These are phyloP conservation scores for Echiichthys vipera DNA, from an alignment of 2,797 vertebrate species.

Conservation along the genomic window DNA sequence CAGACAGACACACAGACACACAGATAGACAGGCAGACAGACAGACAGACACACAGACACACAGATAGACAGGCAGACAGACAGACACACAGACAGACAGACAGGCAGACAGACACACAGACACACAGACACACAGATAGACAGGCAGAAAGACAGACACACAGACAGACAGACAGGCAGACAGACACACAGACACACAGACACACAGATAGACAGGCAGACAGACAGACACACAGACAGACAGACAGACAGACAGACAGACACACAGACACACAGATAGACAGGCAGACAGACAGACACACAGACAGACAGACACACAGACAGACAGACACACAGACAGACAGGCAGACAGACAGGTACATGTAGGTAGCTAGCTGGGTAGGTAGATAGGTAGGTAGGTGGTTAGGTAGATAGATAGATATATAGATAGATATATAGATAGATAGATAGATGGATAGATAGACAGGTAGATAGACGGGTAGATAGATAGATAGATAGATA, in stretches of 20 bases:
- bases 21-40: background rate
- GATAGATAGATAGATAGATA: background rate
- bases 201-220: background rate
- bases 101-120: background rate
- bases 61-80: background rate
- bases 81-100: background rate
- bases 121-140: background rate
- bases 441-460: too few relatives aligned
- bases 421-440: too few relatives aligned
- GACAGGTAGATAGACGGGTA: too few relatives aligned
- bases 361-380: too few relatives aligned
- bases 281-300: background rate
- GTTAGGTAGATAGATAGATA: background rate
- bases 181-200: too few relatives aligned
- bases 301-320: background rate
- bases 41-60: background rate
- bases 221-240: slow-evolving; percentile 1
- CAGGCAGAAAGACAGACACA: background rate
- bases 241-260: background rate
- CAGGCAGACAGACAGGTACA: too few relatives aligned
- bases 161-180: background rate
- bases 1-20: background rate
- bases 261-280: background rate
- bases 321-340: slow-evolving; percentile 1
- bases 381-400: background rate